phyloP scores from a whole-genome alignment of 2,113 vertebrate species.

The Etia nguti region DNA sequence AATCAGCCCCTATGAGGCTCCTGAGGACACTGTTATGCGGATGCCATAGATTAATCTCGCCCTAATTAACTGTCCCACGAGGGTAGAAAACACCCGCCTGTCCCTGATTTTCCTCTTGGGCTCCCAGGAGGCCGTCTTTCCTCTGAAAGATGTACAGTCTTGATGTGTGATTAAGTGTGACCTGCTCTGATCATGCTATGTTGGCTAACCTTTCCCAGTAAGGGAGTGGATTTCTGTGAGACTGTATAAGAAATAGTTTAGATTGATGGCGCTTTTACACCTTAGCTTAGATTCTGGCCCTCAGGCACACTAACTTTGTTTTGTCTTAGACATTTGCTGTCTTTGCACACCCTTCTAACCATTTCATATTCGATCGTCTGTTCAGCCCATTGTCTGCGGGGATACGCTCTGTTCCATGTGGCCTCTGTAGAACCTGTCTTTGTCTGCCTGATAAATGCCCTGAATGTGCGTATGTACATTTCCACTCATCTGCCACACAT shows the following conservation, averaged over 20 bases:
- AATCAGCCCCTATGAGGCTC: slow-evolving; percentile 17
- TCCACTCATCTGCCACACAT: slow-evolving; percentile 39
- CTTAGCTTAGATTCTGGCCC: background rate
- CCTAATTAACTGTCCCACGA: slow-evolving; percentile 45
- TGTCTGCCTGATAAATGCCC: slow-evolving; percentile 4
- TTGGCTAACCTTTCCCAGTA: background rate
- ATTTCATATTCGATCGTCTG: background rate
- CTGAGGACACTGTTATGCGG: slow-evolving; percentile 38
- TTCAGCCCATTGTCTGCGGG: background rate
- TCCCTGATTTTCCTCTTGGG: slow-evolving; percentile 26
- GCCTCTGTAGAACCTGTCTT: background rate
- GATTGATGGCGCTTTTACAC: background rate
- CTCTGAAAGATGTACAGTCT: slow-evolving; percentile 21
- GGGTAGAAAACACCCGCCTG: slow-evolving; percentile 22
- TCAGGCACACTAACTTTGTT: background rate
- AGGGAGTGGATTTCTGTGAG: background rate
- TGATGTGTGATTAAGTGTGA: background rate
- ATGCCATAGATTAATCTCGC: slow-evolving; percentile 32
- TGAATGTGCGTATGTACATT: slow-evolving; percentile 23
- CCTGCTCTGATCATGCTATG: background rate
- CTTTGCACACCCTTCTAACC: background rate
- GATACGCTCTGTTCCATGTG: background rate
- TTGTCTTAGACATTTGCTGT: background rate
- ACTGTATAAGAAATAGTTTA: background rate
- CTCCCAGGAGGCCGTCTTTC: slow-evolving; percentile 33